Conservation (phyloP, 2,797 vertebrate species). For the Paguma larvata region DNA sequence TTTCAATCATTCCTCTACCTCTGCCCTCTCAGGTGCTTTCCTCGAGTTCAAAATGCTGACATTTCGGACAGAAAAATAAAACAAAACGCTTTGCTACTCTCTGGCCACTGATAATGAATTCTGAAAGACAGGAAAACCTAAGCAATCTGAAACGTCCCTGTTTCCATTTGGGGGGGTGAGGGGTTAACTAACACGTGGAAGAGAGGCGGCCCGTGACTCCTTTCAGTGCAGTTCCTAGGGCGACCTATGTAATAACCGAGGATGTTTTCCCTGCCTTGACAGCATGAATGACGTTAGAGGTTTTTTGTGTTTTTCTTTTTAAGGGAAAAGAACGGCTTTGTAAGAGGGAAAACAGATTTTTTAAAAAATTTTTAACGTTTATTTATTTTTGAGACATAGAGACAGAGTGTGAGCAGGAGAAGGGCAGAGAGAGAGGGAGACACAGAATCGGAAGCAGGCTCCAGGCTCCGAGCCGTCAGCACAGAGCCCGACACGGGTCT, state of each 20-base stretch:
- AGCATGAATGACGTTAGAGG: not conserved
- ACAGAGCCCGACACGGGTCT: too few species aligned
- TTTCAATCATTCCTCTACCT: conserved; percentile 54
- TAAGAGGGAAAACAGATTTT: not conserved
- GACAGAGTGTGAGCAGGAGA: too few species aligned
- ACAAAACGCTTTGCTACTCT: conserved; percentile 55
- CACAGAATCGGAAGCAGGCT: too few species aligned
- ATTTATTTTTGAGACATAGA: too few species aligned
- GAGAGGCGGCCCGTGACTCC: not conserved
- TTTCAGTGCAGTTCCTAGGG: conserved; percentile 40
- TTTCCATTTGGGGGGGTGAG: not conserved
- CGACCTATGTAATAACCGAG: conserved; percentile 46
- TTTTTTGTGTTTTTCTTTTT: conserved; percentile 36
- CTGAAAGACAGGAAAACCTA: conserved; percentile 36
- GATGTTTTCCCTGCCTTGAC: conserved; percentile 48
- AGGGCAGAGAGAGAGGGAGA: too few species aligned
- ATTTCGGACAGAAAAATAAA: not conserved
- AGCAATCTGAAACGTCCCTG: conserved; percentile 26
- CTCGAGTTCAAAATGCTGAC: conserved; percentile 61
- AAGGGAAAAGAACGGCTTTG: conserved; percentile 44
- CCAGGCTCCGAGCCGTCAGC: too few species aligned
- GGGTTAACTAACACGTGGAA: conserved; percentile 57
- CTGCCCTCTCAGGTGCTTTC: conserved; percentile 28
- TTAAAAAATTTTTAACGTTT: too few species aligned
- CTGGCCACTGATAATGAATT: conserved; percentile 55